Evolutionary conservation across 2,113 vertebrate species (phyloP), one percentile per base, ranked within the genome.

Genomic region (Passer domesticus): DNA sequence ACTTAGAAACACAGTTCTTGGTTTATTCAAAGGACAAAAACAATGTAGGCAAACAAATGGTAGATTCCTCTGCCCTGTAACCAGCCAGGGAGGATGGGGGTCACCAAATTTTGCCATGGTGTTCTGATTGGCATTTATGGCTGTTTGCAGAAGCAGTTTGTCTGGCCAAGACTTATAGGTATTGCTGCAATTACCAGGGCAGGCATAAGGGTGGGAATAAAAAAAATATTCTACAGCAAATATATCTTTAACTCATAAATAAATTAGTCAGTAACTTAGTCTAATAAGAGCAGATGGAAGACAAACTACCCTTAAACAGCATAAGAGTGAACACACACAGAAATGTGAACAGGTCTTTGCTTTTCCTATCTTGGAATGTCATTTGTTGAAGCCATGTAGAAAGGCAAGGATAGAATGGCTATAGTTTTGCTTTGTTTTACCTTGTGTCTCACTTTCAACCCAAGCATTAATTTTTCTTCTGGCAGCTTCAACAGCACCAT

Each of bases 381-480:
- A 68, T 77, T 64, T 83, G 31, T 37, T 58, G 58, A 50, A 83
- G 35, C 21, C 44, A 9, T 3, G 30, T 39, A 69, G 73, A 10
- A 70, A 88, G 64, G 27, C n/a, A 67, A 31, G 12, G 31, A 50
- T 8, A 69, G 10, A 18, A 79, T 4, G 14, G 43, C 10, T 76
- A 3, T 13, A 20, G 16, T 28, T 72, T 64, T 69, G 16, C 37
- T 89, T 85, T 82, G 12, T 7, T 95, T 97, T 97, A 98, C 98
- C 98, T 97, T 97, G 96, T 33, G 97, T 97, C 79, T 98, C 96
- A 76, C 55, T 97, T 93, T 98, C 97, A 79, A 98, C 97, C 97
- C 97, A 98, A 90, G 82, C 69, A 46, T 98, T 98, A 87, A 98
- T 98, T 90, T 95, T 76, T 89, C 92, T 80, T 89, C 98, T 98